phyloP scores from a whole-genome alignment of 2,888 invertebrate genomes.

The Dolichopus griseipennis region DNA sequence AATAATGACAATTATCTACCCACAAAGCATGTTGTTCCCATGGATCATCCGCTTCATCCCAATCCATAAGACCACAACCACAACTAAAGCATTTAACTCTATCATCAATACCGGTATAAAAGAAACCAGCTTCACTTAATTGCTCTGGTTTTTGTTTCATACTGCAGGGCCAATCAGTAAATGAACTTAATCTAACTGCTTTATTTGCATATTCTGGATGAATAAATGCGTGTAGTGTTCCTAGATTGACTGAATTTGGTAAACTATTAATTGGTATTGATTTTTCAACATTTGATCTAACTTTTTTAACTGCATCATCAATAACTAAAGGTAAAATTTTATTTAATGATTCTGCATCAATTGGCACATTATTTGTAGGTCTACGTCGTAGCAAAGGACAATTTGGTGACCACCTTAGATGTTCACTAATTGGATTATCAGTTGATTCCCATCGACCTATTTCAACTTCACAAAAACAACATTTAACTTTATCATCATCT shows the following conservation, averaged over 20 bases:
- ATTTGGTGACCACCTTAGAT: slow-evolving; percentile 68
- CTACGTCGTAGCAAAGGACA: slow-evolving; percentile 65
- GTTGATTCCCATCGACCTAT: slow-evolving; percentile 72
- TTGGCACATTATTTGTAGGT: slow-evolving; percentile 56
- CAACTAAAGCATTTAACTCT: slow-evolving; percentile 90
- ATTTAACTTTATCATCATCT: slow-evolving; percentile 66
- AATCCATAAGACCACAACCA: slow-evolving; percentile 86
- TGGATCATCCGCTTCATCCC: slow-evolving; percentile 84
- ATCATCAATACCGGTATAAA: slow-evolving; percentile 80
- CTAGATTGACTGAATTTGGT: slow-evolving; percentile 15
- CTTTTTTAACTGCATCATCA: slow-evolving; percentile 39
- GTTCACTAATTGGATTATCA: slow-evolving; percentile 75
- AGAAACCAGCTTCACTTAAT: slow-evolving; percentile 85
- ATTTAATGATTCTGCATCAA: slow-evolving; percentile 36
- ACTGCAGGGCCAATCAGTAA: slow-evolving; percentile 70
- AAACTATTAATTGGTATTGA: slow-evolving; percentile 19
- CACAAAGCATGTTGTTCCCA: slow-evolving; percentile 93
- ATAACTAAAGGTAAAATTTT: slow-evolving; percentile 40
- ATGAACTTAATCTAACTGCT: slow-evolving; percentile 61
- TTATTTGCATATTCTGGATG: slow-evolving; percentile 62
- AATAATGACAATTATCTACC: slow-evolving; percentile 80
- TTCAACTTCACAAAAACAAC: slow-evolving; percentile 71
- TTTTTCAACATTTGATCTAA: slow-evolving; percentile 36
- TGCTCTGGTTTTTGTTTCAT: slow-evolving; percentile 71
- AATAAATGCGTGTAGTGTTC: slow-evolving; percentile 22